phyloP scores from a whole-genome alignment of 92 coral and sea anemone genomes.

The Epizoanthus rinbou region DNA sequence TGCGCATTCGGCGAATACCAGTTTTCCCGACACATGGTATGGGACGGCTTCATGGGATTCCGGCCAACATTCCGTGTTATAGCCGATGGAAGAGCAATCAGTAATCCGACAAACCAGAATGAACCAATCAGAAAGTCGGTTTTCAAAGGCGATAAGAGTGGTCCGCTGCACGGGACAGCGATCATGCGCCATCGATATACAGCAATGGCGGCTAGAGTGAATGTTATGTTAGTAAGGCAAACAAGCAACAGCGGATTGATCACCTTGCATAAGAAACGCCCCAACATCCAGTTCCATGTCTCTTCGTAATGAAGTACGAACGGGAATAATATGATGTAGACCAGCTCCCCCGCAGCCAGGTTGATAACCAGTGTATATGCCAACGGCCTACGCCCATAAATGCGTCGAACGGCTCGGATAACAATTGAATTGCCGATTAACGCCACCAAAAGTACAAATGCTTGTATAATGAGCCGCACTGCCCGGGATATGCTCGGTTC shows the following conservation, averaged over 20 bases:
- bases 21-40: neutral
- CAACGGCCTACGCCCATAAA: constrained; percentile 11
- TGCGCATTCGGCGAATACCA: neutral
- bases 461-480: constrained; percentile 21
- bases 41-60: neutral
- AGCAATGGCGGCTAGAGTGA: constrained; percentile 35
- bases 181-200: constrained; percentile 35
- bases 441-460: constrained; percentile 1
- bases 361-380: constrained; percentile 31
- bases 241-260: constrained; percentile 15
- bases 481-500: constrained; percentile 16
- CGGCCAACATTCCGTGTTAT: constrained; percentile 4
- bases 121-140: constrained; percentile 22
- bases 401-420: constrained; percentile 38
- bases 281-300: constrained; percentile 24
- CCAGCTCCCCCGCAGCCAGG: constrained; percentile 39
- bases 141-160: constrained; percentile 14
- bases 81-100: constrained; percentile 27
- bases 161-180: constrained; percentile 19
- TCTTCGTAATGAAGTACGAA: constrained; percentile 8
- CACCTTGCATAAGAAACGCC: constrained; percentile 33
- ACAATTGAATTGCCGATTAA: constrained; percentile 15
- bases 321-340: neutral
- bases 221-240: constrained; percentile 24
- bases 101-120: neutral